A percentile compares a stretch with the other conserved stretches of the same genome.
These are phyloP conservation scores for Turritopsis dohrnii DNA, from an alignment of 30 jellyfish, hydroid and myxozoan genomes.

Conservation along the genomic window DNA sequence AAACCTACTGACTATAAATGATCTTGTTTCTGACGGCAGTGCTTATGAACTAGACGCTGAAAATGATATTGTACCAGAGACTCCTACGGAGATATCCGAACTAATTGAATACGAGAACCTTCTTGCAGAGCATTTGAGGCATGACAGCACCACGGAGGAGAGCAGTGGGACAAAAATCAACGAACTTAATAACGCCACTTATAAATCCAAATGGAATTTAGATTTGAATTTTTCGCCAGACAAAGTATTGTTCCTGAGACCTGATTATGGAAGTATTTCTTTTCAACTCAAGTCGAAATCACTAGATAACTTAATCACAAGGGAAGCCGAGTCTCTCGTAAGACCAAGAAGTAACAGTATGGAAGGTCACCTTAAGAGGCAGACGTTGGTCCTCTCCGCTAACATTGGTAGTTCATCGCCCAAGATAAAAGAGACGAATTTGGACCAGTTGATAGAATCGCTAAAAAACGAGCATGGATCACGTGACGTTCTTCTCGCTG, in stretches of 20 bases:
- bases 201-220: neutral
- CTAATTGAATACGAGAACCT: neutral
- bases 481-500: neutral
- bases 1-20: neutral
- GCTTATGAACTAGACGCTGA: neutral
- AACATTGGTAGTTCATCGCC: constrained; percentile 28
- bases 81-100: neutral
- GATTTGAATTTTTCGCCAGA: neutral
- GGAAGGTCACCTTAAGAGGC: constrained; percentile 50
- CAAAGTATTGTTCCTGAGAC: neutral
- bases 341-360: constrained; percentile 45
- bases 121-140: neutral
- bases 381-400: constrained; percentile 50
- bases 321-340: neutral
- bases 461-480: constrained; percentile 4
- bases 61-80: neutral
- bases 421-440: constrained; percentile 53
- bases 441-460: constrained; percentile 66
- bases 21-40: neutral
- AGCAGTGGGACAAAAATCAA: neutral
- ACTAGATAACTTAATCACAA: neutral
- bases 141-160: neutral
- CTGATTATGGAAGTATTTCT: neutral
- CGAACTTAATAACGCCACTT: neutral
- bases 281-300: neutral